Evolutionary conservation across 2,113 vertebrate genomes (phyloP), one percentile per base, ranked within the genome.

Genomic region (Tonatia bakeri): DNA sequence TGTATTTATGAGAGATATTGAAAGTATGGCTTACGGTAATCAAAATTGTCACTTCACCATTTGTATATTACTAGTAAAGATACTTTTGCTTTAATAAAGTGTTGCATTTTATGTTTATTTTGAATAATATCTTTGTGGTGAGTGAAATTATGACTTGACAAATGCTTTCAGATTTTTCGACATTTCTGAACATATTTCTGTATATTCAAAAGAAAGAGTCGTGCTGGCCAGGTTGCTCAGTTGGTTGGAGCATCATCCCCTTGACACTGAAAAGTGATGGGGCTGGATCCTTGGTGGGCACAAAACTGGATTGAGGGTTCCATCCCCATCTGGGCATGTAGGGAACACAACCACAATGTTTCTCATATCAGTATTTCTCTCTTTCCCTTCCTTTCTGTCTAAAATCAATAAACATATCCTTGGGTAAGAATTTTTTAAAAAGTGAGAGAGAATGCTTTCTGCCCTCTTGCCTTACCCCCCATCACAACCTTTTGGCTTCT

Each of bases 11-110:
- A 98, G 97, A 98, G 97, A 98, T 97, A 98, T 98, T 98, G 98
- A 98, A 98, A 98, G 98, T 98, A 98, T 98, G 98, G 98, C 98
- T 98, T 98, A 98, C 97, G 97, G 97, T 98, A 98, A 97, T 98
- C 98, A 98, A 96, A 97, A 98, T 97, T 98, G 98, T 99, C 98
- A 98, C 98, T 98, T 98, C 98, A 98, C 98, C 98, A 98, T 98
- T 99, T 98, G 98, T 99, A 99, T 98, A 98, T 98, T 98, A 98
- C 98, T 98, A 99, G 98, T 99, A 99, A 99, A 99, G 97, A 98
- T 98, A 98, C 97, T 98, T 98, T 98, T 99, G 98, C 98, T 98
- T 98, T 98, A 98, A 98, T 98, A 96, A 98, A 98, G 97, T 98
- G 98, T 97, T 97, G 97, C 95, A 95, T 97, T 97, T 97, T 98